Percentiles rank a stretch among this genome's conserved stretches.
Evolutionary conservation across 2,888 invertebrate species (phyloP).

Genomic region (Crocallis elinguaria): DNA sequence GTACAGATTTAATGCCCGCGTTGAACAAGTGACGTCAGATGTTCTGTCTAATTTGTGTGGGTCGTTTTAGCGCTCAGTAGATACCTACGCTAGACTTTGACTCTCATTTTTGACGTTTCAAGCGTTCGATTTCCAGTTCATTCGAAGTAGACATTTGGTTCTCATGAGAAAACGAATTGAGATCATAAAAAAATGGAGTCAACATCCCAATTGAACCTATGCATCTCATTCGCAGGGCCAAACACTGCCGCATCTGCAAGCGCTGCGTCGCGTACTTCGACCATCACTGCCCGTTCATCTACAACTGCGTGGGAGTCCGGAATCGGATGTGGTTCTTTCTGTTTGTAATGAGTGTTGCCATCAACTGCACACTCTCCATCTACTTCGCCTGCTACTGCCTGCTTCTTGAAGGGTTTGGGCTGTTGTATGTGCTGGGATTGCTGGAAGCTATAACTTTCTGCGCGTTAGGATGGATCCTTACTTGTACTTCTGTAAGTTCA

Average conservation of each 20-base stretch:
- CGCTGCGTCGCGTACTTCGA: conserved; percentile 95
- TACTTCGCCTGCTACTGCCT: conserved; percentile 95
- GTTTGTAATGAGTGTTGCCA: conserved; percentile 94
- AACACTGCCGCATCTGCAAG: conserved; percentile 96
- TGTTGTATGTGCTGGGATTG: conserved; percentile 93
- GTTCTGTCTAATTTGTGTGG: too few relatives aligned
- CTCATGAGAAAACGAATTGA: too few relatives aligned
- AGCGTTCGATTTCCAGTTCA: too few relatives aligned
- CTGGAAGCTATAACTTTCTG: conserved; percentile 94
- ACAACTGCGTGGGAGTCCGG: conserved; percentile 96
- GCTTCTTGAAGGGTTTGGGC: conserved; percentile 92
- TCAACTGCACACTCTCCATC: conserved; percentile 94
- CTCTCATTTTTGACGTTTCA: too few relatives aligned
- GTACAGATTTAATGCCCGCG: too few relatives aligned
- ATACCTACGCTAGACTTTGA: too few relatives aligned
- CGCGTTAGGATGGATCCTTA: conserved; percentile 93
- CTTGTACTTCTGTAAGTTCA: conserved; percentile 92
- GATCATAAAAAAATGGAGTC: too few relatives aligned
- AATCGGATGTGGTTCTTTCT: conserved; percentile 97
- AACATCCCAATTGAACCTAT: not conserved
- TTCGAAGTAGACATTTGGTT: too few relatives aligned
- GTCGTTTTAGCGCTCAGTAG: too few relatives aligned
- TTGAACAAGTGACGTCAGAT: too few relatives aligned
- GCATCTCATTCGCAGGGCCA: conserved; percentile 81
- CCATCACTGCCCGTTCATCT: conserved; percentile 98